Percentiles rank a stretch among this genome's conserved stretches.
These are phyloP conservation scores for Temnothorax longispinosus DNA, from an alignment of 1,140 invertebrate species.

Conservation along the genomic window DNA sequence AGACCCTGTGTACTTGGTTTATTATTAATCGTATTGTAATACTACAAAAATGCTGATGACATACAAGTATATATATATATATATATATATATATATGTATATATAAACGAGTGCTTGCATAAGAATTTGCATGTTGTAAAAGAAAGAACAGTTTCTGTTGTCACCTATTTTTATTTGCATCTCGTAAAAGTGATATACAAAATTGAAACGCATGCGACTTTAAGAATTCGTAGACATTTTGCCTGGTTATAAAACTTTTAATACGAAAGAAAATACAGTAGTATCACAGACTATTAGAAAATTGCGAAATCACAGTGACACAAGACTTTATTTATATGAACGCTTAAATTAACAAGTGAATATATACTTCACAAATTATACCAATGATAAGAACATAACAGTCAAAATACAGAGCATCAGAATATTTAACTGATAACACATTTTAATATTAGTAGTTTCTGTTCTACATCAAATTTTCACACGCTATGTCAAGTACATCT, in stretches of 20 bases:
- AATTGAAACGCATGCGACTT: slow-evolving; percentile 70
- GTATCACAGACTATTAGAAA: slow-evolving; percentile 76
- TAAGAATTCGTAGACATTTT: slow-evolving; percentile 68
- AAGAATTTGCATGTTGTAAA: slow-evolving; percentile 5
- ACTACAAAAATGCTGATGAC: not conserved
- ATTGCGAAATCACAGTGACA: slow-evolving; percentile 74
- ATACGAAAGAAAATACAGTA: slow-evolving; percentile 74
- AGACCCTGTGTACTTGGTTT: too few species aligned
- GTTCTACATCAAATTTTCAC: slow-evolving; percentile 42
- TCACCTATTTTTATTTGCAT: slow-evolving; percentile 72
- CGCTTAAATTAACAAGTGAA: slow-evolving; percentile 71
- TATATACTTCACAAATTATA: slow-evolving; percentile 65
- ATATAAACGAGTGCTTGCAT: not conserved
- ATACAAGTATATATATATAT: not conserved
- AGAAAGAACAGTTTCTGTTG: slow-evolving; percentile 52
- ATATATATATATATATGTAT: not conserved
- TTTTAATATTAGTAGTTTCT: slow-evolving; percentile 22
- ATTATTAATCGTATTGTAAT: too few species aligned
- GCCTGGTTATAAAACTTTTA: slow-evolving; percentile 71
- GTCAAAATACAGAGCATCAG: slow-evolving; percentile 68
- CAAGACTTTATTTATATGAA: slow-evolving; percentile 67
- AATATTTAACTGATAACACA: slow-evolving; percentile 30
- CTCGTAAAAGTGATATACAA: slow-evolving; percentile 73
- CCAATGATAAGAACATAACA: slow-evolving; percentile 70
- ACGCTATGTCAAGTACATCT: slow-evolving; percentile 50